phyloP scores from a whole-genome alignment of 2,888 invertebrate species.

The Andrena flavipes region DNA sequence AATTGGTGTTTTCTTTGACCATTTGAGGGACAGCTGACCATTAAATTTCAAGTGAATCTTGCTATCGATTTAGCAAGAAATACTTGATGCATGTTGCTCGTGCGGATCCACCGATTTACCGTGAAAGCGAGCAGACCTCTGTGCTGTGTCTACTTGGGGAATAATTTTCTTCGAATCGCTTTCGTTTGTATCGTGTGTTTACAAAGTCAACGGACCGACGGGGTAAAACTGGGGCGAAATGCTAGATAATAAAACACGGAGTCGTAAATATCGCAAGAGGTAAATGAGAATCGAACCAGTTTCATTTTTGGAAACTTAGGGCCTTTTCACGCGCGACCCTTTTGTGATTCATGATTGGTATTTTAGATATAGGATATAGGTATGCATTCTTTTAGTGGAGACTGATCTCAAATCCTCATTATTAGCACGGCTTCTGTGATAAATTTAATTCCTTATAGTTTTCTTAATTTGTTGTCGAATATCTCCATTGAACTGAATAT shows the following conservation, averaged over 20 bases:
- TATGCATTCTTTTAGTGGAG: too few species aligned
- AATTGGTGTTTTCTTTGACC: constrained; percentile 2
- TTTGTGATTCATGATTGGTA: too few species aligned
- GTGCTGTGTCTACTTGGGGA: neutral
- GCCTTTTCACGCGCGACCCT: too few species aligned
- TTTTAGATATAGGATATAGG: too few species aligned
- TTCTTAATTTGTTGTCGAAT: too few species aligned
- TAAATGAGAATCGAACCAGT: constrained; percentile 9
- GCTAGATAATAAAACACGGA: neutral
- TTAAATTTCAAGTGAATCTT: neutral
- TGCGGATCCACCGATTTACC: constrained; percentile 14
- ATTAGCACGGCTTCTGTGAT: too few species aligned
- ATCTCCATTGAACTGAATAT: too few species aligned
- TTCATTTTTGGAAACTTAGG: neutral
- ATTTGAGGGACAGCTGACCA: neutral
- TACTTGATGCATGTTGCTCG: neutral
- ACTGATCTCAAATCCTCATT: too few species aligned
- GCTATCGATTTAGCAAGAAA: constrained; percentile 1
- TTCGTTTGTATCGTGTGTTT: constrained; percentile 8
- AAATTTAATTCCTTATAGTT: too few species aligned
- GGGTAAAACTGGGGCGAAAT: constrained; percentile 3
- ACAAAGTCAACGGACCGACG: constrained; percentile 11
- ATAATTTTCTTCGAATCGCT: constrained; percentile 31
- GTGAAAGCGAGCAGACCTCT: neutral
- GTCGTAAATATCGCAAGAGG: neutral